phyloP scores from a whole-genome alignment of 2,797 vertebrate species.

The Paramormyrops hopkinsi region DNA sequence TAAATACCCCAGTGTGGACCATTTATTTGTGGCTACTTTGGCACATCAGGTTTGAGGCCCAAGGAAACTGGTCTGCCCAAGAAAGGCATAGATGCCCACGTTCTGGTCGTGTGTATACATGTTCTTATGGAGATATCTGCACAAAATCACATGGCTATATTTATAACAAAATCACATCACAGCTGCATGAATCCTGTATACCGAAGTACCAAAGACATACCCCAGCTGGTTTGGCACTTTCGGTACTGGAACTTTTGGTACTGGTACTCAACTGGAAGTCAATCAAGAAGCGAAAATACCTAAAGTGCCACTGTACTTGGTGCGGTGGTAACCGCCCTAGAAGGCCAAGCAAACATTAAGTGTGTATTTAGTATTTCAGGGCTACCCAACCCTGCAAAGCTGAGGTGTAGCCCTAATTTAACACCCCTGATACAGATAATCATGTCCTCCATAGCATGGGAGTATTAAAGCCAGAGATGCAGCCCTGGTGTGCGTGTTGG shows the following conservation, averaged over 20 bases:
- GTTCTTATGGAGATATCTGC: background rate
- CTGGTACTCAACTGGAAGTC: background rate
- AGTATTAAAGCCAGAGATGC: background rate
- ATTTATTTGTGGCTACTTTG: background rate
- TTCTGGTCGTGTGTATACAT: background rate
- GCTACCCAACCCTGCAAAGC: background rate
- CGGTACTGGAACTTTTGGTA: background rate
- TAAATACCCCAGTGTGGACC: background rate
- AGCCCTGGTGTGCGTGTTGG: background rate
- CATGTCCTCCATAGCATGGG: background rate
- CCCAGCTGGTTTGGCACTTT: background rate
- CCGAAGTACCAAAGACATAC: background rate
- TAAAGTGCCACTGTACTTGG: background rate
- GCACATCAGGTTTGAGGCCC: background rate
- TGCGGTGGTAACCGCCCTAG: too few relatives aligned
- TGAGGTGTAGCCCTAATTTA: background rate
- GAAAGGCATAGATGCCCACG: background rate
- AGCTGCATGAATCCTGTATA: background rate
- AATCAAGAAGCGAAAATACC: background rate
- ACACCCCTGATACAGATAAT: background rate
- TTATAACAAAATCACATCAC: background rate
- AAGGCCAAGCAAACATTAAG: background rate
- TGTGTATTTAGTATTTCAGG: background rate
- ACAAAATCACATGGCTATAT: too few relatives aligned
- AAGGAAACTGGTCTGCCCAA: background rate